Evolutionary conservation across 30 jellyfish, hydroid and myxozoan genomes (phyloP), one percentile per base, ranked within the genome.

Genomic region (Pseudorhiza aurosa): DNA sequence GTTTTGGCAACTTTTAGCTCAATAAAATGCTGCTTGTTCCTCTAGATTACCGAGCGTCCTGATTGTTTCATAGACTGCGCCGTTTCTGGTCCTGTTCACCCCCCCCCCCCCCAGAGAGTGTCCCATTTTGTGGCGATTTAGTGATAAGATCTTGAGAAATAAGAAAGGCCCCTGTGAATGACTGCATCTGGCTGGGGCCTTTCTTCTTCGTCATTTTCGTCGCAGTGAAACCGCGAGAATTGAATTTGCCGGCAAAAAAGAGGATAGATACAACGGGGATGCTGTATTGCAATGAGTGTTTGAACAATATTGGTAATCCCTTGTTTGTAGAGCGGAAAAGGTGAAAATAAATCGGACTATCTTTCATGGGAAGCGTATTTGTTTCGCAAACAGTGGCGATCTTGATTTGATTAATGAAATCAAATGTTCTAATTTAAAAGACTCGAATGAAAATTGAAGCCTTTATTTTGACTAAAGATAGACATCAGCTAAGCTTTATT

Each of bases 301-400:
- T 19, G 37, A 32, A 35, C 58, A 73, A 55, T 28, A 45, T 42
- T 43, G 40, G 24, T 73, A 73, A 73, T 73, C 86, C 75, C 7
- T 64, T 44, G 2, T 19, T 73, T 73, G 65, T 45, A 18, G 33
- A 57, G 58, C 86, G 86, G 86, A 73, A 73, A 58, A 45, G 60
- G 72, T 45, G 72, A 73, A 55, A 57, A 50, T 45, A 73, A 73
- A 73, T 50, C 35, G 86, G 86, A 73, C 86, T 73, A 51, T 25
- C 51, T 21, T 58, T 45, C 60, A 50, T 49, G 67, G 86, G 19
- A 57, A 12, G 37, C 2, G 47, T 31, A 30, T 12, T 50, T 73
- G 72, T 53, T 26, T 49, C 72, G 36, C 72, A 73, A 51, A 55
- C 86, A 73, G 86, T 73, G 86, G 37, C 72, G 25, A 49, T 53